A percentile compares a stretch with the other conserved stretches of the same genome.
Evolutionary conservation across 2,888 invertebrate genomes (phyloP).

Genomic region (Entomobrya proxima): DNA sequence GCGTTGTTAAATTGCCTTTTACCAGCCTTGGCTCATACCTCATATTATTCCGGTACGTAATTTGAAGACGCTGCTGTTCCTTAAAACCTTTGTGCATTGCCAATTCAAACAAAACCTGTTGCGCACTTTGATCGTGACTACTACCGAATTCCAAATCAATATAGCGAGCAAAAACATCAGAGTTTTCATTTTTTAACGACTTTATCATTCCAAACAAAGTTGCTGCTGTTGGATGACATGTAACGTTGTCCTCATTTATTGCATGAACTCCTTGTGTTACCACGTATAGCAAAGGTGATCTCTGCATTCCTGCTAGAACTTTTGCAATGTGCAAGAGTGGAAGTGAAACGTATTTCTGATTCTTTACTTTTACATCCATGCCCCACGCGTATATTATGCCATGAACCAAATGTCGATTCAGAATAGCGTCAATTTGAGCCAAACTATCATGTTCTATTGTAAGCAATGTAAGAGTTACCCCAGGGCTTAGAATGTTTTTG

Average conservation of each 20-base stretch:
- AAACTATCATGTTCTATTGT: no score
- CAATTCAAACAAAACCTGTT: constrained; percentile 8
- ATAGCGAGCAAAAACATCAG: not conserved
- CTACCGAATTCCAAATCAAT: constrained; percentile 13
- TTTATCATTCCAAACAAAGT: constrained; percentile 32
- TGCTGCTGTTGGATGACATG: not conserved
- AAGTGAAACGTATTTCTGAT: no score
- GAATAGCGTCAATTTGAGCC: no score
- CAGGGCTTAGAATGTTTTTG: no score
- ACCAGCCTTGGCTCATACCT: constrained; percentile 15
- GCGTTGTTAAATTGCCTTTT: no score
- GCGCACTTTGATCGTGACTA: not conserved
- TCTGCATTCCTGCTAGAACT: no score
- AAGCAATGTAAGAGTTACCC: no score
- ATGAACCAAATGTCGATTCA: no score
- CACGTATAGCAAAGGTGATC: no score
- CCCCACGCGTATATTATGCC: no score
- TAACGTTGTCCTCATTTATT: not conserved
- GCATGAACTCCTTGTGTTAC: not conserved
- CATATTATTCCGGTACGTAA: not conserved
- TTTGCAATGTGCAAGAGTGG: no score
- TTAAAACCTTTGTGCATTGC: not conserved
- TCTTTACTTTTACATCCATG: no score
- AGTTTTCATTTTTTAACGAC: constrained; percentile 27
- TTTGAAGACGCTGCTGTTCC: not conserved